phyloP scores from a whole-genome alignment of 1,140 invertebrate genomes.

The Meteorus sp. region DNA sequence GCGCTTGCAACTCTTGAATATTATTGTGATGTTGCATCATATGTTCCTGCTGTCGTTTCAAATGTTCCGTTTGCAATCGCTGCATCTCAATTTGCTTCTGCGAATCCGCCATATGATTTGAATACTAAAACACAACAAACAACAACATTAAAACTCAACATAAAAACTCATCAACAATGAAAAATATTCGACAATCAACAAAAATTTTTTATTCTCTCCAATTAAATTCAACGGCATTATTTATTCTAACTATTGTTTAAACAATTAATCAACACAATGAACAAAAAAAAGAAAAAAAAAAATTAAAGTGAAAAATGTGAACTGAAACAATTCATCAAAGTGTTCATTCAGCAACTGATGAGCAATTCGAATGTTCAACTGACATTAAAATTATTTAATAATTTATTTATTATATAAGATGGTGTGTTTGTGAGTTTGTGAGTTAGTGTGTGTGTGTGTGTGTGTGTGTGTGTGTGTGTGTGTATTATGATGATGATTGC shows the following conservation, averaged over 20 bases:
- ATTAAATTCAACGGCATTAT: no score
- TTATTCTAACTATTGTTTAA: no score
- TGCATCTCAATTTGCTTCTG: slow-evolving; percentile 61
- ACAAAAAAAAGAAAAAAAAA: no score
- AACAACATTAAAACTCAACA: slow-evolving; percentile 12
- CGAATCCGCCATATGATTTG: slow-evolving; percentile 53
- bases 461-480: slow-evolving; percentile 44
- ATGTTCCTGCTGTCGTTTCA: slow-evolving; percentile 60
- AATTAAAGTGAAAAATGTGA: no score
- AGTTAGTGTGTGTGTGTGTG: slow-evolving; percentile 42
- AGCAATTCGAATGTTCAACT: no score
- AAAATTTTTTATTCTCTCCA: no score
- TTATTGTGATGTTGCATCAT: slow-evolving; percentile 57
- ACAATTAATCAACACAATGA: no score
- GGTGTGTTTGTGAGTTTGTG: background rate
- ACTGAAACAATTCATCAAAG: no score
- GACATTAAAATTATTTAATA: no score
- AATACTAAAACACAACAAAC: slow-evolving; percentile 49
- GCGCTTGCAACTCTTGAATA: slow-evolving; percentile 64
- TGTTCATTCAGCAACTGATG: no score
- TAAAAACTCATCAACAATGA: no score
- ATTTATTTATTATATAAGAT: background rate
- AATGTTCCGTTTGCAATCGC: slow-evolving; percentile 58
- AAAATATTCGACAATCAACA: no score
- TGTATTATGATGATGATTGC: slow-evolving; percentile 48